Evolutionary conservation across 1,140 invertebrate species (phyloP).

Genomic region (Brachionus plicatilis): DNA sequence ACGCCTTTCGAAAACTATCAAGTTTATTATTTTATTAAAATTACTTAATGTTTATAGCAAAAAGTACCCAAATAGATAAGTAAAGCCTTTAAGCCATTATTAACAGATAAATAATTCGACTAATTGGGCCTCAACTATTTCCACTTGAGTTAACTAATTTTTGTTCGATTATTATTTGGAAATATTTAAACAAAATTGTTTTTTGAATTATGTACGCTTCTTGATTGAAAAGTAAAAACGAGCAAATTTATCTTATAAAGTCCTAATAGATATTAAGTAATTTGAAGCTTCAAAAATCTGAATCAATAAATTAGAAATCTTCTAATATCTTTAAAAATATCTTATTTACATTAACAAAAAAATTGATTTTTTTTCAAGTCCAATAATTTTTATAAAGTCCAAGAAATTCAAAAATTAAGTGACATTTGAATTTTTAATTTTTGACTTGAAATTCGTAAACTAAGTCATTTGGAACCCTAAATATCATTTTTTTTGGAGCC

Average conservation of each 20-base stretch:
- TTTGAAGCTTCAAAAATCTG: neutral
- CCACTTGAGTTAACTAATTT: constrained; percentile 12
- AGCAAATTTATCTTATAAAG: neutral
- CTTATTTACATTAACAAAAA: no score
- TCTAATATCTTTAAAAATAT: no score
- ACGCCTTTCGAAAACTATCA: neutral
- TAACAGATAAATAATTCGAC: constrained; percentile 15
- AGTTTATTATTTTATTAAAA: neutral
- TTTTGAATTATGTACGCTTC: constrained; percentile 7
- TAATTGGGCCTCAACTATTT: neutral
- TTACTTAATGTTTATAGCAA: constrained; percentile 23
- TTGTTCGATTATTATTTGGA: neutral
- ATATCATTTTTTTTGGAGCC: no score
- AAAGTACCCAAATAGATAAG: neutral
- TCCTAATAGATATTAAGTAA: neutral
- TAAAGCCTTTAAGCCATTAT: constrained; percentile 1
- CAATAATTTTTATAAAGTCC: no score
- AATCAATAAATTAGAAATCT: neutral
- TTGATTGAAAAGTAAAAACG: neutral
- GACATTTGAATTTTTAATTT: no score
- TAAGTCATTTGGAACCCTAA: no score
- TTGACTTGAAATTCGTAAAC: no score
- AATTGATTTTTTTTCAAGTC: no score
- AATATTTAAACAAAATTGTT: neutral
- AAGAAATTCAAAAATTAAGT: no score